Evolutionary conservation across 2,888 invertebrate species (phyloP), one percentile per base, ranked within the genome.

Genomic region (Melinopterus prodromus): DNA sequence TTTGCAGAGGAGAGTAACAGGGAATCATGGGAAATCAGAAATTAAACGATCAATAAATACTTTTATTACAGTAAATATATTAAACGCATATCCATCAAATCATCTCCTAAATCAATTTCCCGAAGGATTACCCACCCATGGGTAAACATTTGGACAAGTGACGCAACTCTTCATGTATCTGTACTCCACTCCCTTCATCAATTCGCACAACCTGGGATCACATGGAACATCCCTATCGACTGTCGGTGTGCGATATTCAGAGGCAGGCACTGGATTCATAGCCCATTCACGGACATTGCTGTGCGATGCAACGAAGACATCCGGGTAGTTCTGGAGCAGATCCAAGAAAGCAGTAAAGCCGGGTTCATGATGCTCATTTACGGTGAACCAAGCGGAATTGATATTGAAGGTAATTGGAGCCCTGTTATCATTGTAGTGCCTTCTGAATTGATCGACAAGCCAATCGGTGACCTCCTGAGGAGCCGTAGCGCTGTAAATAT

Each of bases 401-500:
- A 91, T 83, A 74, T 90, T 87, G 2, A 92, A 83, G 1, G 90
- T 90, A 79, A 91, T 88, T 5, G 92, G 92, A n/a, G 91, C 90
- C 74, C 86, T 86, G 80, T 89, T 90, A 1, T 84, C 84, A 2
- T 84, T 83, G 83, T 91, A 90, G 80, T 90, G 88, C 4, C 85
- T 84, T 2, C 88, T 79, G 83, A 92, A 90, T 85, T 92, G 90
- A 0, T 84, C 82, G 81, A 86, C 85, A 6, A 92, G 84, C 87
- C 91, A 91, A 15, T 88, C 81, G 4, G 86, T 84, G 69, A 90
- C 88, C 26, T 87, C 86, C 0, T 85, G 83, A 1, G 86, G 84
- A n/a, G 81, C 4, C 35, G 35, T 79, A 36, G 82, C 83, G 14
- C 84, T 84, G 69, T 37, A 78, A 35, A n/a, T 35, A 35, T 26